Conservation (phyloP, 2,113 vertebrate species). For the Corythaixoides concolor region DNA sequence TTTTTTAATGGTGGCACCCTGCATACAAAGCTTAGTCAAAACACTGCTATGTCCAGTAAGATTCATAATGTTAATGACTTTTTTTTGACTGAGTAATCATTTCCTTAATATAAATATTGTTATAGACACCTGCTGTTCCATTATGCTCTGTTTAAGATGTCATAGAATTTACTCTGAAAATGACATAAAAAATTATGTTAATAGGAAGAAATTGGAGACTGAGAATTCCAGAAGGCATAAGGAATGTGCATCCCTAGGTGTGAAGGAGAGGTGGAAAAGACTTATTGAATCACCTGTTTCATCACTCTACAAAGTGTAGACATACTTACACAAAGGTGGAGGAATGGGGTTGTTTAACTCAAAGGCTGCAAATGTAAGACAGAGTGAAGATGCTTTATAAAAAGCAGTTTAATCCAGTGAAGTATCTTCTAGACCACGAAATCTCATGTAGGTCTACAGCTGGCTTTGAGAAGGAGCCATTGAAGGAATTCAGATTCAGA, state of each 20-base stretch:
- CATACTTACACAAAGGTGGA: background rate
- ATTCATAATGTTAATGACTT: fast-evolving
- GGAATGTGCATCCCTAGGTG: background rate
- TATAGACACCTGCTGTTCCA: background rate
- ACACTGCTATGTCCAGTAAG: fast-evolving
- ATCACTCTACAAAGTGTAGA: fast-evolving
- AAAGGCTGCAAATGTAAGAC: background rate
- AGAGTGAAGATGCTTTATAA: background rate
- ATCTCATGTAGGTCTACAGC: background rate
- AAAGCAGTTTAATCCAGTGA: background rate
- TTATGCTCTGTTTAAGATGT: background rate
- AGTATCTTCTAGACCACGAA: background rate
- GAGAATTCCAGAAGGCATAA: background rate
- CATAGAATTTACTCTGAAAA: background rate
- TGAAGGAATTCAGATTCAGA: background rate
- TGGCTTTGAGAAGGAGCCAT: background rate
- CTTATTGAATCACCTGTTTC: background rate
- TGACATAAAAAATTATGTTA: fast-evolving
- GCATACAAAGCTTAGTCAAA: background rate
- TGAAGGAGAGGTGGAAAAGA: background rate
- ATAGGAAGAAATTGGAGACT: background rate
- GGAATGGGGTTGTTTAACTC: background rate
- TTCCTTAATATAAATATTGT: background rate
- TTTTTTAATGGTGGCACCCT: background rate
- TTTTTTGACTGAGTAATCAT: background rate